These are phyloP conservation scores for Tokudaia muenninki DNA, from an alignment of 2,797 vertebrate species.

Conservation along the genomic window DNA sequence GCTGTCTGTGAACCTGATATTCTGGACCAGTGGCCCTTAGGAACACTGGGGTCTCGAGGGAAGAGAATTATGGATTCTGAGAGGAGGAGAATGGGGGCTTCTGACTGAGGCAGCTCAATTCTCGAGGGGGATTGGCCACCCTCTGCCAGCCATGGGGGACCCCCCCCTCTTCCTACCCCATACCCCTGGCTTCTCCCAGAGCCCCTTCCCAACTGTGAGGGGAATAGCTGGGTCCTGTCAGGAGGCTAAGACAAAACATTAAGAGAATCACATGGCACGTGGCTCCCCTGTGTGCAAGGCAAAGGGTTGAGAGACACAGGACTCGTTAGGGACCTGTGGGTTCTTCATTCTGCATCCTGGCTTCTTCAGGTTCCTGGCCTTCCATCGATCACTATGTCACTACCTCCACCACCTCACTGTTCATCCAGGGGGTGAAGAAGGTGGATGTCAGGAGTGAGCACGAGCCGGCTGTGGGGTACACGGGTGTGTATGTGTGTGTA, in stretches of 20 bases:
- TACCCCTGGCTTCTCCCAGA: neutral
- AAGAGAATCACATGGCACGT: neutral
- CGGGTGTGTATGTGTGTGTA: too few species aligned
- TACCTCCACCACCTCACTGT: fast-evolving
- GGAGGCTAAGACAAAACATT: fast-evolving
- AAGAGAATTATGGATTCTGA: neutral
- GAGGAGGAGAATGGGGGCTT: neutral
- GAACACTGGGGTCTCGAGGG: fast-evolving
- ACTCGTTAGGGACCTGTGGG: fast-evolving
- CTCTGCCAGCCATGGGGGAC: neutral
- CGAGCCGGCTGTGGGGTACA: neutral
- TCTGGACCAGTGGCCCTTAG: neutral
- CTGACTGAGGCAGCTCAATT: neutral
- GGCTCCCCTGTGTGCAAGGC: fast-evolving
- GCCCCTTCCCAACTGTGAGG: neutral
- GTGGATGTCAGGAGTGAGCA: fast-evolving
- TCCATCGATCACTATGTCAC: fast-evolving
- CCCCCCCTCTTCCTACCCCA: neutral
- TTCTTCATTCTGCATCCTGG: too few species aligned
- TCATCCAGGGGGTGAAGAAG: neutral
- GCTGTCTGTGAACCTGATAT: neutral
- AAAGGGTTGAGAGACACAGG: fast-evolving
- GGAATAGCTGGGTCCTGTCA: neutral
- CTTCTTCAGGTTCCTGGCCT: neutral
- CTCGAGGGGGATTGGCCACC: fast-evolving